Evolutionary conservation across 2,113 vertebrate species (phyloP), one percentile per base, ranked within the genome.

Genomic region (Pedetes capensis): DNA sequence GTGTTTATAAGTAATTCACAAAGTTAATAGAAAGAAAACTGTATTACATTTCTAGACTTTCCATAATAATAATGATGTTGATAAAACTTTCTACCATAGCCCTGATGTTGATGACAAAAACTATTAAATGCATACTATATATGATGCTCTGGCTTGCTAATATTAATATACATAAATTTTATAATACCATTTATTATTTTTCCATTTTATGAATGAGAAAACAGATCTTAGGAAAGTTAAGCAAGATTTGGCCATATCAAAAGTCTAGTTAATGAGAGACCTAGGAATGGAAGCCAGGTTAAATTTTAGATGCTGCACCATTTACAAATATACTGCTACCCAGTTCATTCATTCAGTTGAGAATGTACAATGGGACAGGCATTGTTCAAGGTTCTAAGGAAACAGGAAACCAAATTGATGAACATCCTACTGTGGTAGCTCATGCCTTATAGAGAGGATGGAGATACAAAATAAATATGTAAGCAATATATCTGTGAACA

Each of bases 141-240:
- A 74, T 42, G 34, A 83, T 66, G 7, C n/a, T 91, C 42, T 93
- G 32, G 13, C n/a, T 96, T 87, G 8, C 34, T 82, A 32, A 47
- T 53, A 44, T 22, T 71, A 83, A 18, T 47, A 55, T 61, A 49
- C 29, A 57, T 89, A 89, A 72, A 87, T 37, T 63, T 49, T 63
- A 49, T n/a, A 68, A 23, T n/a, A 81, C 16, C 16, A 61, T 75
- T 49, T n/a, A 63, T 61, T 81, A 8, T 59, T 20, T 68, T 68
- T 11, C 12, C 16, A 82, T 81, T 84, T 84, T 44, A 27, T 78
- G 25, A 91, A 42, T 81, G 53, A 96, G 10, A 87, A 44, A 89
- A 75, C n/a, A 89, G 37, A 69, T 81, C 29, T 82, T 78, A 82
- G 13, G n/a, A 94, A 89, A 5, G 13, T 89, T 81, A 95, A 79